These are phyloP conservation scores for Rhodophaea formosa DNA, from an alignment of 2,888 invertebrate species.

Conservation along the genomic window DNA sequence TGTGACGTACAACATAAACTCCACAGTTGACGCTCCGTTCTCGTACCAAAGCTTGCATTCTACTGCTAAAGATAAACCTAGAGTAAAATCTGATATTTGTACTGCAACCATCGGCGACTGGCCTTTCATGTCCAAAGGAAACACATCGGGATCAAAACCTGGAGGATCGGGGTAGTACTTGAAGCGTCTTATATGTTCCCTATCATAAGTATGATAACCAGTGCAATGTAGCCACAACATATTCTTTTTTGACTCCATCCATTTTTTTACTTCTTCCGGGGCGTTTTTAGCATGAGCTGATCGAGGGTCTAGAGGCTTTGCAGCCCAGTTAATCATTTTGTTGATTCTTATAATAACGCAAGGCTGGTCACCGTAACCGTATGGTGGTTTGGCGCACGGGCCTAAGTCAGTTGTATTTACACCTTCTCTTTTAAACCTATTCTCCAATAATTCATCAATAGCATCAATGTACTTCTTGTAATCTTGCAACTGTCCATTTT, in stretches of 20 bases:
- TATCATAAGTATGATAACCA: constrained; percentile 60
- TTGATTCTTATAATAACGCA: constrained; percentile 67
- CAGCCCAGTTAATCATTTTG: constrained; percentile 59
- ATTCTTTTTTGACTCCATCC: constrained; percentile 45
- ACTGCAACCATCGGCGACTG: constrained; percentile 57
- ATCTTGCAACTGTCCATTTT: constrained; percentile 39
- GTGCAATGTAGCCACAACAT: constrained; percentile 61
- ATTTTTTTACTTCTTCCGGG: constrained; percentile 49
- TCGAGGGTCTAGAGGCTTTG: constrained; percentile 46
- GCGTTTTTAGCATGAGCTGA: constrained; percentile 37
- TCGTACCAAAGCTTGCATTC: constrained; percentile 68
- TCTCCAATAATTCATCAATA: constrained; percentile 48
- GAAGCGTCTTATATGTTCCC: constrained; percentile 61
- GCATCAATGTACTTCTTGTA: constrained; percentile 56
- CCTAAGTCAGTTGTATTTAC: constrained; percentile 41
- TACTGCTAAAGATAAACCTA: constrained; percentile 58
- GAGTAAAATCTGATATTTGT: constrained; percentile 60
- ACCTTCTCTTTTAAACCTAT: constrained; percentile 40
- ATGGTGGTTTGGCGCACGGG: constrained; percentile 59
- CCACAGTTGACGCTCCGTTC: constrained; percentile 48
- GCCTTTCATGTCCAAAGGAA: constrained; percentile 43
- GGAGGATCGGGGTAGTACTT: constrained; percentile 67
- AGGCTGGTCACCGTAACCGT: constrained; percentile 62
- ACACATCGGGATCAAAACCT: constrained; percentile 55
- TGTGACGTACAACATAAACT: constrained; percentile 61